Evolutionary conservation across 2,113 vertebrate genomes (phyloP).

Genomic region (Delphinus delphis): DNA sequence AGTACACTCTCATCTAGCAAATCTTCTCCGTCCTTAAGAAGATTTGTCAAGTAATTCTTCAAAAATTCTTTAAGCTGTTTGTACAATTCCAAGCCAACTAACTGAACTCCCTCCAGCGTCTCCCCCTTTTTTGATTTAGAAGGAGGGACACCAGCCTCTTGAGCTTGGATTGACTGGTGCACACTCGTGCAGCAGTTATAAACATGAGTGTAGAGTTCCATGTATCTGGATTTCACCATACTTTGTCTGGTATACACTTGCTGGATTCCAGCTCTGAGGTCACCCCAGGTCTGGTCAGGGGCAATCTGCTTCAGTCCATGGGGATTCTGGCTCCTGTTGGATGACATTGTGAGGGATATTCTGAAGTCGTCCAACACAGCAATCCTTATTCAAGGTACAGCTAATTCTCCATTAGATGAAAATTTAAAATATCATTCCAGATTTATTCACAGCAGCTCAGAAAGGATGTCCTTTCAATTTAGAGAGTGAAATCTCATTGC

Average conservation of each 20-base stretch:
- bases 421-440: conserved; percentile 83
- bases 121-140: conserved; percentile 96
- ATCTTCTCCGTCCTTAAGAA: conserved; percentile 98
- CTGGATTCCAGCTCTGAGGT: conserved; percentile 95
- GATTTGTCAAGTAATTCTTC: conserved; percentile 98
- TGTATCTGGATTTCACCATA: conserved; percentile 98
- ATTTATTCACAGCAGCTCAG: conserved; percentile 69
- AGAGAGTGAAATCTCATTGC: conserved; percentile 55
- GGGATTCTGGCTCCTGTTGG: conserved; percentile 94
- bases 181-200: conserved; percentile 99
- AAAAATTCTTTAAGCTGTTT: conserved; percentile 98
- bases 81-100: conserved; percentile 96
- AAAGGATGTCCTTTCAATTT: conserved; percentile 60
- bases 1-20: conserved; percentile 98
- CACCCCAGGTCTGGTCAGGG: conserved; percentile 98
- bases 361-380: conserved; percentile 79
- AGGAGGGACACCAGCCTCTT: conserved; percentile 90
- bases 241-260: conserved; percentile 97
- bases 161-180: conserved; percentile 95
- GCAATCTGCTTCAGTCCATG: conserved; percentile 96
- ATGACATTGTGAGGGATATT: conserved; percentile 90
- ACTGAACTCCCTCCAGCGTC: conserved; percentile 94
- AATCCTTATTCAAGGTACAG: conserved; percentile 70
- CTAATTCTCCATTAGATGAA: conserved; percentile 87
- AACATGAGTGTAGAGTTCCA: conserved; percentile 99